Evolutionary conservation across 1,140 invertebrate genomes (phyloP).

Genomic region (Drosophila nigromelanica): DNA sequence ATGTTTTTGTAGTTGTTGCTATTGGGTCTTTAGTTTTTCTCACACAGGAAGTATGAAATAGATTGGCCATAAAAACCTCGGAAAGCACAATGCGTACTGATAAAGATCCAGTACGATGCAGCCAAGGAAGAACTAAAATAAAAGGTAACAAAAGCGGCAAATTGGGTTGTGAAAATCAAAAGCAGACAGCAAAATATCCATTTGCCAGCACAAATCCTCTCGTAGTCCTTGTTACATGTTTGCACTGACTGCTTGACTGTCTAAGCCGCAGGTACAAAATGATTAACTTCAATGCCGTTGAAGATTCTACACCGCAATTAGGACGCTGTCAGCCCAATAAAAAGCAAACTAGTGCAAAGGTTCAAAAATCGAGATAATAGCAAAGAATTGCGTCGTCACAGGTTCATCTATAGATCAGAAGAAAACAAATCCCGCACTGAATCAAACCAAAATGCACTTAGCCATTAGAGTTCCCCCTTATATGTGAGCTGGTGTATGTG

Average conservation of each 20-base stretch:
- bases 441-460: slow-evolving; percentile 52
- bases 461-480: slow-evolving; percentile 32
- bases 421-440: slow-evolving; percentile 20
- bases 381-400: slow-evolving; percentile 81
- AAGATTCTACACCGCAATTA: slow-evolving; percentile 72
- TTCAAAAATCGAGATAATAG: slow-evolving; percentile 49
- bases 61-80: slow-evolving; percentile 49
- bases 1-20: slow-evolving; percentile 36
- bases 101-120: slow-evolving; percentile 67
- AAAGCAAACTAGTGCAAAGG: slow-evolving; percentile 71
- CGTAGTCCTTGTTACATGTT: slow-evolving; percentile 28
- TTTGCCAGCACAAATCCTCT: slow-evolving; percentile 48
- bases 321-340: slow-evolving; percentile 66
- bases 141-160: slow-evolving; percentile 65
- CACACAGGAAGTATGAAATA: slow-evolving; percentile 68
- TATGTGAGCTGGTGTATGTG: slow-evolving; percentile 18
- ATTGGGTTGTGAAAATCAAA: slow-evolving; percentile 71
- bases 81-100: slow-evolving; percentile 72
- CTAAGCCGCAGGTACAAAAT: slow-evolving; percentile 79
- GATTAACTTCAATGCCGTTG: slow-evolving; percentile 69
- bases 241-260: slow-evolving; percentile 69
- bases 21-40: slow-evolving; percentile 63
- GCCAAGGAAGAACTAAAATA: slow-evolving; percentile 24
- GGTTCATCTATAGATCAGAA: slow-evolving; percentile 42
- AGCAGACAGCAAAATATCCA: slow-evolving; percentile 51